A percentile compares a stretch with the other conserved stretches of the same genome.
Conservation (phyloP, 2,113 vertebrate genomes). For the Paratilapia polleni region DNA sequence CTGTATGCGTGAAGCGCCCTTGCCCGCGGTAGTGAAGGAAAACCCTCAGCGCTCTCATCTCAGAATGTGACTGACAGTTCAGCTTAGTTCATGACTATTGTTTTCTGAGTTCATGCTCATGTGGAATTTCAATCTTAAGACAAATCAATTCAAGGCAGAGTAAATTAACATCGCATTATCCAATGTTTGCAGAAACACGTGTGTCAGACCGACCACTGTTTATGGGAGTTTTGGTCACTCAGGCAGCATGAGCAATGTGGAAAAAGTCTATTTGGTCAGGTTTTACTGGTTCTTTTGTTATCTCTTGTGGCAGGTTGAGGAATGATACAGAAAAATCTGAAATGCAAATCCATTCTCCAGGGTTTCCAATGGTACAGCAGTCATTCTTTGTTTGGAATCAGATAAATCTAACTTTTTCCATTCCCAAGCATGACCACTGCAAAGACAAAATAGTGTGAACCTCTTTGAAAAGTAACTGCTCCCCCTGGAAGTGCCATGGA, state of each 20-base stretch:
- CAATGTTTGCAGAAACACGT: neutral
- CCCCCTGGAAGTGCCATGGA: neutral
- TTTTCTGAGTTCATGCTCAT: slow-evolving; percentile 33
- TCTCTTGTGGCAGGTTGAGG: slow-evolving; percentile 23
- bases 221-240: neutral
- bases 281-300: slow-evolving; percentile 40
- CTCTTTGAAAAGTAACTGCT: neutral
- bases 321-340: slow-evolving; percentile 22
- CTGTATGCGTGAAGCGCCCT: neutral
- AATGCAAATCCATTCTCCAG: slow-evolving; percentile 37
- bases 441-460: slow-evolving; percentile 1
- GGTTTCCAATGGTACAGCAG: slow-evolving; percentile 2
- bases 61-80: slow-evolving; percentile 34
- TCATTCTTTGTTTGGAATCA: slow-evolving; percentile 15
- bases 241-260: neutral
- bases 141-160: slow-evolving; percentile 34
- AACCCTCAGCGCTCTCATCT: slow-evolving; percentile 13
- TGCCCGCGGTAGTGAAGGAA: slow-evolving; percentile 22
- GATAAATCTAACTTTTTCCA: slow-evolving; percentile 1
- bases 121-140: slow-evolving; percentile 17
- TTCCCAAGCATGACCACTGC: neutral
- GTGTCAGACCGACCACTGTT: neutral
- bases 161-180: slow-evolving; percentile 37
- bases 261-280: slow-evolving; percentile 14
- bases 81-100: slow-evolving; percentile 27